These are phyloP conservation scores for Actinernus sp. DNA, from an alignment of 92 coral and sea anemone species.

Conservation along the genomic window DNA sequence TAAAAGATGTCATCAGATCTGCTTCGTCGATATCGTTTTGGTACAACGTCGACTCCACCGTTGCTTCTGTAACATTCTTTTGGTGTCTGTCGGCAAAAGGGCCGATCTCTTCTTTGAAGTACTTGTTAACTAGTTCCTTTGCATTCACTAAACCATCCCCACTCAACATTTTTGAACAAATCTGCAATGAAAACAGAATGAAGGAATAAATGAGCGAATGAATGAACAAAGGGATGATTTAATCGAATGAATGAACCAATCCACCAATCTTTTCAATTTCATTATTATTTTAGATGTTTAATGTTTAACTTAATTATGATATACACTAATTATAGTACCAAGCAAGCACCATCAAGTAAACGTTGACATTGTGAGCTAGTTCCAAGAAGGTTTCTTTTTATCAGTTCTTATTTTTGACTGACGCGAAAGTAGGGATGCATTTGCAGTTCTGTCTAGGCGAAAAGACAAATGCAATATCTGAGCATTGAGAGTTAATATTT, in stretches of 20 bases:
- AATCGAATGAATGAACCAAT: neutral
- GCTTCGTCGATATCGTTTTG: neutral
- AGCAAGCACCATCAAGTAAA: too few relatives aligned
- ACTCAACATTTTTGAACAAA: neutral
- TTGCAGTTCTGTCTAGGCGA: too few relatives aligned
- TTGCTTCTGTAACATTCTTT: neutral
- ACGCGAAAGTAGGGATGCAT: too few relatives aligned
- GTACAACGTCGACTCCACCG: neutral
- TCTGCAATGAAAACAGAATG: neutral
- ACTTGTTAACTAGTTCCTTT: neutral
- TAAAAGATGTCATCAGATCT: neutral
- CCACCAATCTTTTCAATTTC: too few relatives aligned
- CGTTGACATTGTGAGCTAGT: too few relatives aligned
- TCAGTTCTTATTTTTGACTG: too few relatives aligned
- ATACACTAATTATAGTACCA: too few relatives aligned
- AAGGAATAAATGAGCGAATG: too few relatives aligned
- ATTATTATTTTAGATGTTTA: too few relatives aligned
- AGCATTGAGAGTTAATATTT: neutral
- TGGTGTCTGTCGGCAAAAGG: neutral
- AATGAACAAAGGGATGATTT: neutral
- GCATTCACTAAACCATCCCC: neutral
- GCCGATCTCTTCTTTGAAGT: neutral
- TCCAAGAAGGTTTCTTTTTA: too few relatives aligned
- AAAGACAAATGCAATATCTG: too few relatives aligned
- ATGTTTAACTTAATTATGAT: too few relatives aligned